These are phyloP conservation scores for Cryptus viduatorius DNA, from an alignment of 2,888 invertebrate species.

Conservation along the genomic window DNA sequence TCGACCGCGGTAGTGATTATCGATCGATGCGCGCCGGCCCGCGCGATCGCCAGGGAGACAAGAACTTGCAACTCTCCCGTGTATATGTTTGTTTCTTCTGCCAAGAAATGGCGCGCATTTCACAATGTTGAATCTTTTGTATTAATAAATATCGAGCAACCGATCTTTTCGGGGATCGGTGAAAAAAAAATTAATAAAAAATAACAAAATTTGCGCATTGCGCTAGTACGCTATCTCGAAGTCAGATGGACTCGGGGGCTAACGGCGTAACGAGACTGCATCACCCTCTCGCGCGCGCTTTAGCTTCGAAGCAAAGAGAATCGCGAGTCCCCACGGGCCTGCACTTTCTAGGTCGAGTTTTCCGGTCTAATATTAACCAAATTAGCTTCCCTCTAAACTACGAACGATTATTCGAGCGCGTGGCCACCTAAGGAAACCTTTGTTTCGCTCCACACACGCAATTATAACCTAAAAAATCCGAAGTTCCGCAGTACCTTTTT, in stretches of 20 bases:
- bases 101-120: not conserved
- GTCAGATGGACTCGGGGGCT: constrained; percentile 23
- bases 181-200: constrained; percentile 29
- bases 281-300: constrained; percentile 18
- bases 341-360: constrained; percentile 67
- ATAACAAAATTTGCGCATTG: constrained; percentile 63
- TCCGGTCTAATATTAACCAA: constrained; percentile 62
- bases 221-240: constrained; percentile 50
- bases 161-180: not conserved
- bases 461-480: not conserved
- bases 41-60: constrained; percentile 51
- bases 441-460: not conserved
- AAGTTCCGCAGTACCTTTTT: not conserved
- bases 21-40: constrained; percentile 58
- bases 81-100: not conserved
- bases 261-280: constrained; percentile 33
- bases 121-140: not conserved
- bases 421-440: constrained; percentile 1
- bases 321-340: constrained; percentile 36
- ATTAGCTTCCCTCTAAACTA: constrained; percentile 49
- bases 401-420: constrained; percentile 19
- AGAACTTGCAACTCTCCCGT: not conserved
- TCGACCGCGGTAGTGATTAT: constrained; percentile 64
- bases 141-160: constrained; percentile 1
- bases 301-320: constrained; percentile 44